phyloP scores from a whole-genome alignment of 1,140 invertebrate genomes.

The Rhopalosiphum padi region DNA sequence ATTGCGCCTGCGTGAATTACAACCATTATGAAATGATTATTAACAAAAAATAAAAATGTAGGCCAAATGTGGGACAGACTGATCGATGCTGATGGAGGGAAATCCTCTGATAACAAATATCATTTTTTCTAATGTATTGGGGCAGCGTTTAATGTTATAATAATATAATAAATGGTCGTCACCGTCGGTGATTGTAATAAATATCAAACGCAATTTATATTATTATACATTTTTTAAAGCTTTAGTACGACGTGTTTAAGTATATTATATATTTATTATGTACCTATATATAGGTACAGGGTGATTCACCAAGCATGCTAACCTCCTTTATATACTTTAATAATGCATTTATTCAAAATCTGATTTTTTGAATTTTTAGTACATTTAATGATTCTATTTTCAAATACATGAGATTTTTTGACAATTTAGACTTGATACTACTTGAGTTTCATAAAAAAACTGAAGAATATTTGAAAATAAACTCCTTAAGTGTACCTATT shows the following conservation, averaged over 20 bases:
- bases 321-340: neutral
- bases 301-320: neutral
- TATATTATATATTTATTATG: neutral
- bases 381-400: too few species aligned
- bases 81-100: neutral
- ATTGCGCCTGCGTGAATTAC: neutral
- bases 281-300: neutral
- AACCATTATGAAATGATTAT: neutral
- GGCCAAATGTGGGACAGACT: neutral
- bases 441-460: neutral
- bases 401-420: too few species aligned
- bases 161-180: neutral
- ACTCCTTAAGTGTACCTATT: neutral
- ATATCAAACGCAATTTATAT: neutral
- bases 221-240: neutral
- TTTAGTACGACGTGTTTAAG: neutral
- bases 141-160: neutral
- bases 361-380: neutral
- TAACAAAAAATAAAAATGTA: neutral
- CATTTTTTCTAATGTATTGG: neutral
- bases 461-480: neutral
- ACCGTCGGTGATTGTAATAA: neutral
- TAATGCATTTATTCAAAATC: neutral
- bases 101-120: neutral
- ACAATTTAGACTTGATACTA: neutral